Conservation (phyloP, 2,888 invertebrate genomes). For the Synanthedon myopaeformis region DNA sequence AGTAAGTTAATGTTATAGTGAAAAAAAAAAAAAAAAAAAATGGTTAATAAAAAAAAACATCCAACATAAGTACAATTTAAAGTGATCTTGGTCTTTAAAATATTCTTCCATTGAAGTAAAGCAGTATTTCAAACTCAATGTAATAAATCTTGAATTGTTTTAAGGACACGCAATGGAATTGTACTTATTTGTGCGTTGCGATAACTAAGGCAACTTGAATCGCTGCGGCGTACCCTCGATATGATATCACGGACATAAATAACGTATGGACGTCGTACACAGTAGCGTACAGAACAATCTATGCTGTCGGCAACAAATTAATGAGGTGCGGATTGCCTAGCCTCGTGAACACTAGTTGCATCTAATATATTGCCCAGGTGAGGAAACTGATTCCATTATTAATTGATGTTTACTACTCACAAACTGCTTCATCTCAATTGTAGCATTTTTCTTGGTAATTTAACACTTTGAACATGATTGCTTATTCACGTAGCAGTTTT, state of each 20-base stretch:
- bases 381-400: neutral
- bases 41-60: too few species aligned
- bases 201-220: neutral
- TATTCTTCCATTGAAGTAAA: too few species aligned
- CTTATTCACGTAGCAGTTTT: too few species aligned
- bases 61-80: too few species aligned
- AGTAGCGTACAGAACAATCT: slow-evolving; percentile 17
- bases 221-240: slow-evolving; percentile 9
- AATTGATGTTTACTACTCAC: neutral
- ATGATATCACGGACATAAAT: slow-evolving; percentile 17
- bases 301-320: slow-evolving; percentile 17
- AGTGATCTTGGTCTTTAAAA: too few species aligned
- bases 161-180: neutral
- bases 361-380: neutral
- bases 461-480: too few species aligned
- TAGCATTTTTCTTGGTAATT: too few species aligned
- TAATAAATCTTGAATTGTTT: neutral
- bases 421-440: too few species aligned
- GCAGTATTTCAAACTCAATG: neutral
- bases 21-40: too few species aligned
- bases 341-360: slow-evolving; percentile 2
- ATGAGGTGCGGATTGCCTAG: slow-evolving; percentile 16
- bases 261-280: slow-evolving; percentile 13
- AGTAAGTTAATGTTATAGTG: too few species aligned
- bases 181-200: neutral